phyloP scores from a whole-genome alignment of 2,888 invertebrate genomes.

The Yponomeuta evonymella region DNA sequence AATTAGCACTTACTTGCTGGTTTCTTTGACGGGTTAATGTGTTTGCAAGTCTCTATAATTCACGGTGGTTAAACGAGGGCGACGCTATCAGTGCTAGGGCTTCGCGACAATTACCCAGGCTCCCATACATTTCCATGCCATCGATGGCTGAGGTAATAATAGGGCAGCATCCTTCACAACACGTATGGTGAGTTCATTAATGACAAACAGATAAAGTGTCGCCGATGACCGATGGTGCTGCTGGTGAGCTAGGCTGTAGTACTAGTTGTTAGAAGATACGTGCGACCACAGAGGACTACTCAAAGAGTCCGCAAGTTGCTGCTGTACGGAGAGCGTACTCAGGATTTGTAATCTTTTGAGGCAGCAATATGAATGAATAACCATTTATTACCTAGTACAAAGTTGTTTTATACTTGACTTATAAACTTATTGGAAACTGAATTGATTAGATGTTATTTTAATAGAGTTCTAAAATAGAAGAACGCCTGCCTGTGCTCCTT shows the following conservation, averaged over 20 bases:
- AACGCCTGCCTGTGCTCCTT: too few species aligned
- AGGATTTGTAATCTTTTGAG: neutral
- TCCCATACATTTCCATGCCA: neutral
- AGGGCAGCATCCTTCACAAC: conserved; percentile 1
- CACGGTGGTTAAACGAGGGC: neutral
- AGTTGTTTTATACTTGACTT: too few species aligned
- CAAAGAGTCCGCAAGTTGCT: neutral
- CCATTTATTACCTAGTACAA: too few species aligned
- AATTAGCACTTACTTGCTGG: too few species aligned
- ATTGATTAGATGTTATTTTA: too few species aligned
- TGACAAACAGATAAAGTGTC: conserved; percentile 3
- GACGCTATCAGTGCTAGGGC: neutral
- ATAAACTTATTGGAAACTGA: too few species aligned
- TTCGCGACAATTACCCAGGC: neutral
- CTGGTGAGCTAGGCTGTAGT: neutral
- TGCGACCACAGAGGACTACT: neutral
- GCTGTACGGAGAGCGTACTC: neutral
- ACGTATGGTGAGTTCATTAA: conserved; percentile 3
- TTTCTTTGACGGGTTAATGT: too few species aligned
- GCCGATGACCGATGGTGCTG: neutral
- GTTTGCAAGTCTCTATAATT: neutral
- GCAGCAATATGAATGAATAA: neutral
- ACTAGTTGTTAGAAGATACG: neutral
- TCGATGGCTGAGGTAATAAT: neutral
- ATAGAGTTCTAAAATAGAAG: too few species aligned